Percentiles rank a stretch among this genome's conserved stretches.
Evolutionary conservation across 2,797 vertebrate species (phyloP).

Genomic region (Sebastes iracundus): DNA sequence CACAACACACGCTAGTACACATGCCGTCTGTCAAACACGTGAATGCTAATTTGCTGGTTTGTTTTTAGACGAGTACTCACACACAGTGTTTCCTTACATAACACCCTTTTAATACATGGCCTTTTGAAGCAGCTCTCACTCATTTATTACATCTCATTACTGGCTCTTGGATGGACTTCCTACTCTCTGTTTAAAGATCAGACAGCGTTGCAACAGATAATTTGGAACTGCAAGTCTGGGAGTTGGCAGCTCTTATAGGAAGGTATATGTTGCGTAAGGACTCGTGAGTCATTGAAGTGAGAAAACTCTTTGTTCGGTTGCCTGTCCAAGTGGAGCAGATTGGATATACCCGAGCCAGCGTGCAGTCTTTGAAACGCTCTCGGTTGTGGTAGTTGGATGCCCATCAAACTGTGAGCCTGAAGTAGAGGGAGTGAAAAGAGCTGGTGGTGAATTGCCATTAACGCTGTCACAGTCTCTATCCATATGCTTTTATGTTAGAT

Average conservation of each 20-base stretch:
- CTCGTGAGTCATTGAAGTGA: slow-evolving; percentile 13
- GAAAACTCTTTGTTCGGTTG: slow-evolving; percentile 1
- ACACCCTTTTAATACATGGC: background rate
- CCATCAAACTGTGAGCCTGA: slow-evolving; percentile 14
- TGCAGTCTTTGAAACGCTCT: slow-evolving; percentile 18
- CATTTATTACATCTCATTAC: background rate
- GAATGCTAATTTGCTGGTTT: background rate
- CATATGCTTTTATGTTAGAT: slow-evolving; percentile 21
- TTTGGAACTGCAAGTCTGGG: background rate
- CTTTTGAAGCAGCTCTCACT: background rate
- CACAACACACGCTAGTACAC: background rate
- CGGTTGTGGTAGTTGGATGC: background rate
- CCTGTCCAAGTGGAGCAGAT: slow-evolving; percentile 9
- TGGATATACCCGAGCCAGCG: slow-evolving; percentile 10
- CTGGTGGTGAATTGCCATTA: slow-evolving; percentile 7
- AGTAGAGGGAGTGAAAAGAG: slow-evolving; percentile 2
- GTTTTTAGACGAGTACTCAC: background rate
- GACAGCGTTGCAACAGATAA: background rate
- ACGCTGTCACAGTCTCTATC: background rate
- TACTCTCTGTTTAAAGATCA: background rate
- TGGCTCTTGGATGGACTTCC: background rate
- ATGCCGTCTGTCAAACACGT: background rate
- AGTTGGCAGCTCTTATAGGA: background rate
- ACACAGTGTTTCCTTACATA: background rate
- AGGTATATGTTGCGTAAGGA: slow-evolving; percentile 7